These are phyloP conservation scores for Hippopotamus amphibius DNA, from an alignment of 2,113 vertebrate genomes.

Conservation along the genomic window DNA sequence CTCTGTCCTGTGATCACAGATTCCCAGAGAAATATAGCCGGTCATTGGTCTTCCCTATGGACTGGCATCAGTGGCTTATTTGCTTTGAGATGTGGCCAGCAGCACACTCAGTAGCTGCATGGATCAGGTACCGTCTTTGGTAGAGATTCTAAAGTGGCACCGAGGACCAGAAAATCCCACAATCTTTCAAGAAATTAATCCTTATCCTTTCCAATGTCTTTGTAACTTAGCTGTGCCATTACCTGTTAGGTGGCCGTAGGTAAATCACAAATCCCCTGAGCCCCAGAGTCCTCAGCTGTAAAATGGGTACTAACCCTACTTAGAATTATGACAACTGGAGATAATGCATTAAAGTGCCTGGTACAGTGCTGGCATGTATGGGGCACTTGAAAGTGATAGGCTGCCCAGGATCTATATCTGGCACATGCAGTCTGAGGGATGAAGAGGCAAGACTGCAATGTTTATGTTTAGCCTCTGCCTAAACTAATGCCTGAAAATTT, in stretches of 20 bases:
- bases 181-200: background rate
- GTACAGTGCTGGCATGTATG: background rate
- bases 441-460: background rate
- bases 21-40: background rate
- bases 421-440: background rate
- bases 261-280: slow-evolving; percentile 25
- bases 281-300: background rate
- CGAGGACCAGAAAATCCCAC: background rate
- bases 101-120: background rate
- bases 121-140: background rate
- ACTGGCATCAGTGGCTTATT: background rate
- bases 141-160: background rate
- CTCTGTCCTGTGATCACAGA: background rate
- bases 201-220: background rate
- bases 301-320: background rate
- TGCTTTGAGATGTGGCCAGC: background rate
- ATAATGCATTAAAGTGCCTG: background rate
- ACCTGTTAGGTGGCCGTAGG: background rate
- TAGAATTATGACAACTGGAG: background rate
- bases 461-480: background rate
- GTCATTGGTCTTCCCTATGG: background rate
- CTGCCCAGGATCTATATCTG: background rate
- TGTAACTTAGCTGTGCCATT: background rate
- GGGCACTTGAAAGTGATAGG: background rate
- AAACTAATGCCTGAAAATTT: background rate